Evolutionary conservation across 2,888 invertebrate species (phyloP), one percentile per base, ranked within the genome.

Genomic region (Eupithecia insigniata): DNA sequence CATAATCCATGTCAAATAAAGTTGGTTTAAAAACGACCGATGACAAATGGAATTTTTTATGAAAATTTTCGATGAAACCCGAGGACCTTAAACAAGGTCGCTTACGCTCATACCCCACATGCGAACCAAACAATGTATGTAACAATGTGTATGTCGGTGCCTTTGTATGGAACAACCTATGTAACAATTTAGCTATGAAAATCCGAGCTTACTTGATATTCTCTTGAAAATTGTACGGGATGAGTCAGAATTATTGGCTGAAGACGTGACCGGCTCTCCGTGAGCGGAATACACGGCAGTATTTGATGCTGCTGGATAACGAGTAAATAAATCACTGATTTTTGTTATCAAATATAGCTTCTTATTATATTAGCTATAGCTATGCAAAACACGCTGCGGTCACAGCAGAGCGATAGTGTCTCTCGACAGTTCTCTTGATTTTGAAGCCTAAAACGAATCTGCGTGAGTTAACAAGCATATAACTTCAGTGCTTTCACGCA

Each of bases 241-340:
- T 92, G 92, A 92, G 88, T 89, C 91, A 86, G 90, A 91, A 90
- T 92, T 93, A 92, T 92, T 92, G 89, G 89, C 86, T 78, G 87
- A 80, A 85, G 84, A 92, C 93, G 93, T 93, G 93, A 88, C 89
- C 86, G 84, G 75, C 78, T 75, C 81, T 80, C 68, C 90, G 91
- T 87, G 92, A 78, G 79, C 67, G 75, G 92, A 89, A 92, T 84
- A 83, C 80, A 78, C 77, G 87, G 87, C 89, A 86, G 86, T 89
- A 85, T 88, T 90, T 86, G 84, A 80, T 55, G 22, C 43, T 73
- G 70, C 58, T 34, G 62, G 64, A 68, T 74, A 78, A 75, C 75
- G 69, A 73, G 72, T 14, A 66, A 65, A 72, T 75, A 75, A 72
- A 71, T 74, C 71, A 67, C 67, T 71, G 72, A 39, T 64, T 58